Conservation (phyloP, 2,888 invertebrate species). For the Sacculina carcini region DNA sequence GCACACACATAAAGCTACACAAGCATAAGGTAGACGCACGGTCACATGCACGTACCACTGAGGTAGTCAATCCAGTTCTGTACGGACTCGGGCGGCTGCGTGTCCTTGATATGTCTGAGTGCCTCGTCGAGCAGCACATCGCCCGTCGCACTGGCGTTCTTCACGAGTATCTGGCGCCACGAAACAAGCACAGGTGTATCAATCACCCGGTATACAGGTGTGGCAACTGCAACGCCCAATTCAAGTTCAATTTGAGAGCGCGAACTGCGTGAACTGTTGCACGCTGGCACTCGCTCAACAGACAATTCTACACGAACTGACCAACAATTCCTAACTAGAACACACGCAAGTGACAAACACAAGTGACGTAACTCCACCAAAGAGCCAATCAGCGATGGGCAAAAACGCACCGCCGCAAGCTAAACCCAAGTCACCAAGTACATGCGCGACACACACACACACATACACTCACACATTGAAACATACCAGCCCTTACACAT, state of each 20-base stretch:
- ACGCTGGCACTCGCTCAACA: neutral
- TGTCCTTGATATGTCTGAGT: conserved; percentile 56
- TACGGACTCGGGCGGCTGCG: conserved; percentile 84
- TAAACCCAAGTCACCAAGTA: too few relatives aligned
- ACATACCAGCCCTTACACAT: too few relatives aligned
- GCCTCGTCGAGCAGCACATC: conserved; percentile 63
- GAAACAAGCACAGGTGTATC: neutral
- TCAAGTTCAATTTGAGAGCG: neutral
- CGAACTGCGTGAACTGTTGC: neutral
- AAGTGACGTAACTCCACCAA: too few relatives aligned
- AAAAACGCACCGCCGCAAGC: too few relatives aligned
- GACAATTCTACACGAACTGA: too few relatives aligned
- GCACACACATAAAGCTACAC: neutral
- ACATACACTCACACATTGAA: conserved; percentile 4
- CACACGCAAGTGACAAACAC: too few relatives aligned
- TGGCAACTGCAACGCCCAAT: neutral
- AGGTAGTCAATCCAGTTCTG: conserved; percentile 99
- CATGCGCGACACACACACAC: conserved; percentile 9
- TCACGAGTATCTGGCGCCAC: conserved; percentile 50
- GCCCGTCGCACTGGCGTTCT: conserved; percentile 78
- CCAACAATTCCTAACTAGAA: too few relatives aligned
- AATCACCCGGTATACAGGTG: neutral
- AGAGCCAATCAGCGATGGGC: too few relatives aligned
- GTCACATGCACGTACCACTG: conserved; percentile 38
- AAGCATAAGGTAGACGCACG: neutral